phyloP scores from a whole-genome alignment of 2,888 invertebrate species.

The Agrochola macilenta region DNA sequence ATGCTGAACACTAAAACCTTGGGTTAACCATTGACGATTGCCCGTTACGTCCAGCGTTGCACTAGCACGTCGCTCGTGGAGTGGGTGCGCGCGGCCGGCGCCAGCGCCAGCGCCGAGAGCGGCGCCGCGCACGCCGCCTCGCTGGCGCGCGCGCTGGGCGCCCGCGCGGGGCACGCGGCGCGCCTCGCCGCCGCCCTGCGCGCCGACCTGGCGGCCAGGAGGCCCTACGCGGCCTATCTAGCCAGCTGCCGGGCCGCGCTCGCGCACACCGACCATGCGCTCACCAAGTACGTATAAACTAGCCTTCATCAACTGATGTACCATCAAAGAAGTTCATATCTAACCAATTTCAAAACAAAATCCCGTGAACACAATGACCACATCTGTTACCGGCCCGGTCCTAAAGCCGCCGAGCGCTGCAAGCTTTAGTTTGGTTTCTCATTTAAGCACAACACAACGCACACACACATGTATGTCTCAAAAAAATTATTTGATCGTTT shows the following conservation, averaged over 20 bases:
- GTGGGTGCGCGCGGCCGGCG: slow-evolving; percentile 82
- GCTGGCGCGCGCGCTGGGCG: slow-evolving; percentile 70
- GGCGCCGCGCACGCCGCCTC: slow-evolving; percentile 73
- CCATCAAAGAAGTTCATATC: too few species aligned
- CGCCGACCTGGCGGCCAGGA: slow-evolving; percentile 84
- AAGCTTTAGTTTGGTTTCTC: too few species aligned
- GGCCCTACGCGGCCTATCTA: slow-evolving; percentile 86
- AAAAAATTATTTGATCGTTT: too few species aligned
- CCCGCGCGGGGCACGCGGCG: slow-evolving; percentile 56
- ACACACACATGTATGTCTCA: too few species aligned
- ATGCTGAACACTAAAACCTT: too few species aligned
- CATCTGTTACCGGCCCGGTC: too few species aligned
- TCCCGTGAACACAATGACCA: too few species aligned
- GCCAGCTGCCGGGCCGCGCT: slow-evolving; percentile 82
- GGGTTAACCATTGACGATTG: too few species aligned
- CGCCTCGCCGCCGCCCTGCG: slow-evolving; percentile 75
- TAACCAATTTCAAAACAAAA: too few species aligned
- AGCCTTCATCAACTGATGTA: too few species aligned
- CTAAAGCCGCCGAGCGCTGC: too few species aligned
- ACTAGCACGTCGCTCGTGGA: slow-evolving; percentile 82
- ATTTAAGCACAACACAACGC: too few species aligned
- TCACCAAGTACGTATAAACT: slow-evolving; percentile 54
- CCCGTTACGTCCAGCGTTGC: slow-evolving; percentile 73
- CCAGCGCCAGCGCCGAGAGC: slow-evolving; percentile 70
- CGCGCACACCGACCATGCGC: slow-evolving; percentile 77